Conservation (phyloP, 1,140 invertebrate genomes). For the Wasmannia auropunctata region DNA sequence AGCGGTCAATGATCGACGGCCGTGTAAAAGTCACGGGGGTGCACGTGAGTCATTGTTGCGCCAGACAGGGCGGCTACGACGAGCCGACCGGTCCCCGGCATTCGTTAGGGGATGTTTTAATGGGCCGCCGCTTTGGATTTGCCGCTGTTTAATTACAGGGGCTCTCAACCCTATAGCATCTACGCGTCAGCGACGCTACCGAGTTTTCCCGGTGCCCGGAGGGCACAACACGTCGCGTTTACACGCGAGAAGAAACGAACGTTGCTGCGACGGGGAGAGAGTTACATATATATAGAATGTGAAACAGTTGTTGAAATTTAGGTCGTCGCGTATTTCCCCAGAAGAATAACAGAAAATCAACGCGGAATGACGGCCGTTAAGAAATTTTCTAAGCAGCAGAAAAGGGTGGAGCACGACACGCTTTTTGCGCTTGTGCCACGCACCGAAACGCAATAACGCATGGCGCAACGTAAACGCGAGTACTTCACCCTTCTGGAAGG, state of each 20-base stretch:
- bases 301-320: background rate
- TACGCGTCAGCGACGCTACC: background rate
- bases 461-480: slow-evolving; percentile 71
- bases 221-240: background rate
- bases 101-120: slow-evolving; percentile 79
- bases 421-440: slow-evolving; percentile 69
- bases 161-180: slow-evolving; percentile 62
- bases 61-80: slow-evolving; percentile 73
- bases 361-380: background rate
- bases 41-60: slow-evolving; percentile 77
- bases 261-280: too few relatives aligned
- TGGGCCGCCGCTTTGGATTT: slow-evolving; percentile 76
- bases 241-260: background rate
- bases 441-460: slow-evolving; percentile 73
- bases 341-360: background rate
- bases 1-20: slow-evolving; percentile 66
- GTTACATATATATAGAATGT: background rate
- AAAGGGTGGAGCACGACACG: slow-evolving; percentile 44
- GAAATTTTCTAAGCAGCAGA: slow-evolving; percentile 18
- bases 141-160: slow-evolving; percentile 78
- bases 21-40: slow-evolving; percentile 70
- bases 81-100: slow-evolving; percentile 67
- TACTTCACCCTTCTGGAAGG: slow-evolving; percentile 67
- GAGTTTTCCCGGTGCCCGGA: background rate
- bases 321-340: background rate